Percentiles rank a stretch among this genome's conserved stretches.
These are phyloP conservation scores for Orthonychiurus folsomi DNA, from an alignment of 2,888 invertebrate species.

Conservation along the genomic window DNA sequence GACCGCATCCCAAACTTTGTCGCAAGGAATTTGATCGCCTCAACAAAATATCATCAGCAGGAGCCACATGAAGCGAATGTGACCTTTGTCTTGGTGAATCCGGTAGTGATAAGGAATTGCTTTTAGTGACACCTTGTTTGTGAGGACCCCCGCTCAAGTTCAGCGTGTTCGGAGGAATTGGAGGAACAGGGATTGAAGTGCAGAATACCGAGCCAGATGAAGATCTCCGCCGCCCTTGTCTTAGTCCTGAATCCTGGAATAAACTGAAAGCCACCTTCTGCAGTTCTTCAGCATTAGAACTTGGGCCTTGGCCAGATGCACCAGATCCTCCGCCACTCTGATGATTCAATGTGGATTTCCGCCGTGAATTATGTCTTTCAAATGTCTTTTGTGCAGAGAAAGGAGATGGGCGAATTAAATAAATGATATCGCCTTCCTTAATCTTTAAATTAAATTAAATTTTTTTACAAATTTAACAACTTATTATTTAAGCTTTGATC, in stretches of 20 bases:
- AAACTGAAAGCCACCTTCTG: conserved; percentile 42
- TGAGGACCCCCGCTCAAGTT: conserved; percentile 23
- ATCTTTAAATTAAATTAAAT: conserved; percentile 58
- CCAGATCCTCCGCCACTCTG: conserved; percentile 1
- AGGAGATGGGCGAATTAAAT: conserved; percentile 77
- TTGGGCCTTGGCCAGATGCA: conserved; percentile 50
- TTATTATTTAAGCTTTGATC: no score
- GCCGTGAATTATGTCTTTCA: conserved; percentile 78
- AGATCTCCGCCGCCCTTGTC: conserved; percentile 23
- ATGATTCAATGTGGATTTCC: conserved; percentile 80
- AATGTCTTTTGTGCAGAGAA: conserved; percentile 92
- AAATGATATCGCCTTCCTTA: conserved; percentile 73
- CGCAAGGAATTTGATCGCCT: conserved; percentile 73
- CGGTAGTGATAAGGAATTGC: conserved; percentile 78
- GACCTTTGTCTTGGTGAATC: conserved; percentile 58
- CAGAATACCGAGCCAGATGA: conserved; percentile 25
- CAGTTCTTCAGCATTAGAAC: conserved; percentile 50
- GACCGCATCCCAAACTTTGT: conserved; percentile 59
- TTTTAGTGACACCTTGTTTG: conserved; percentile 55
- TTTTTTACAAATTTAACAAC: no score
- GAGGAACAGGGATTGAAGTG: conserved; percentile 18
- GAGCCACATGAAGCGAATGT: conserved; percentile 60
- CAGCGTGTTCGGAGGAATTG: conserved; percentile 21
- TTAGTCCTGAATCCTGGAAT: conserved; percentile 54
- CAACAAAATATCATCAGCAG: conserved; percentile 64